Conservation (phyloP, 92 coral and sea anemone genomes). For the Chrysogorgia sp. region DNA sequence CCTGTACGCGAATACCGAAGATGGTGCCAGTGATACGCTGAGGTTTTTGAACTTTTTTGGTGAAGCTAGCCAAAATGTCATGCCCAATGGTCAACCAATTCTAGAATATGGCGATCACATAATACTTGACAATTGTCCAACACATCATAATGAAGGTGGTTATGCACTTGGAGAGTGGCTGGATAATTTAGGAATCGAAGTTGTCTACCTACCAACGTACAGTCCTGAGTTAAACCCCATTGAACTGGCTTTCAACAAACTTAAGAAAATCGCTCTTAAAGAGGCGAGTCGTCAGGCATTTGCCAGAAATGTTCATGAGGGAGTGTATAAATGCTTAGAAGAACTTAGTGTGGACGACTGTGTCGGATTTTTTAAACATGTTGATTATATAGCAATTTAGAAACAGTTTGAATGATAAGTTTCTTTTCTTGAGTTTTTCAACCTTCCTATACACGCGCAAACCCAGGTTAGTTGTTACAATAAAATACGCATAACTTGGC, state of each 20-base stretch:
- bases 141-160: constrained; percentile 32
- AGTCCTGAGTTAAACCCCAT: constrained; percentile 45
- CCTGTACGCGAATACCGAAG: constrained; percentile 56
- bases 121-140: constrained; percentile 43
- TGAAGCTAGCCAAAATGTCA: constrained; percentile 31
- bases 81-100: constrained; percentile 51
- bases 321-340: constrained; percentile 33
- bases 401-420: neutral
- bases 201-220: constrained; percentile 32
- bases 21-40: constrained; percentile 52
- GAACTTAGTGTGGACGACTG: constrained; percentile 16
- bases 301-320: constrained; percentile 13
- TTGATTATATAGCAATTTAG: constrained; percentile 1
- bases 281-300: neutral
- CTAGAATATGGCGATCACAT: constrained; percentile 44
- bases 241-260: constrained; percentile 38
- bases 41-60: constrained; percentile 54
- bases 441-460: neutral
- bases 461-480: no score
- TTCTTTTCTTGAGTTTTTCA: neutral
- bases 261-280: constrained; percentile 27
- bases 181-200: constrained; percentile 26
- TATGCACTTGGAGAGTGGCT: constrained; percentile 31
- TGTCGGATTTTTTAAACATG: constrained; percentile 2
- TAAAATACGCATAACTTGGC: no score